These are phyloP conservation scores for Lepidurus apus DNA, from an alignment of 1,140 invertebrate genomes.

Conservation along the genomic window DNA sequence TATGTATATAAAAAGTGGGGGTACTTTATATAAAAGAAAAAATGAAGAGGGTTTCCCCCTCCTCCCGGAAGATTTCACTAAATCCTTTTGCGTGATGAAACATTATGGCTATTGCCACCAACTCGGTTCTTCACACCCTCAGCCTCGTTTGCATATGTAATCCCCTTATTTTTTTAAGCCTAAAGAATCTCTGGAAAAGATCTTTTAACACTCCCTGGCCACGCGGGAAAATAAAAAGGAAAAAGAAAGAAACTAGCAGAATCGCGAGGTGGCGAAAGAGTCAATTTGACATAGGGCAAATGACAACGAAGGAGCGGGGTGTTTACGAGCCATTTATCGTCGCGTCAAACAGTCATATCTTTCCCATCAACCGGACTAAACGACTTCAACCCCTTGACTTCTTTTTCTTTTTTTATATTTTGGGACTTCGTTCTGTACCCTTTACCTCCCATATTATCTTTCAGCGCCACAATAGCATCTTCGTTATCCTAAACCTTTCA, in stretches of 20 bases:
- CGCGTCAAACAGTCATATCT: slow-evolving; percentile 15
- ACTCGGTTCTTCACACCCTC: background rate
- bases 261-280: background rate
- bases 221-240: background rate
- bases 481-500: background rate
- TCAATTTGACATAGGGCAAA: slow-evolving; percentile 5
- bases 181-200: too few species aligned
- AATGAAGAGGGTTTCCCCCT: background rate
- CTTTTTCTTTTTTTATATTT: background rate
- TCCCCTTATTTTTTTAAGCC: background rate
- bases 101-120: background rate
- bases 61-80: background rate
- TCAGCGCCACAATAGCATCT: too few species aligned
- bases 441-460: too few species aligned
- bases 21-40: background rate
- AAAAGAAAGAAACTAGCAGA: background rate
- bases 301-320: slow-evolving; percentile 3
- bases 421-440: background rate
- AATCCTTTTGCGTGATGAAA: background rate
- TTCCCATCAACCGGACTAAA: background rate
- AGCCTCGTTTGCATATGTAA: background rate
- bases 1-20: background rate
- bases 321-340: slow-evolving; percentile 19
- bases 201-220: too few species aligned
- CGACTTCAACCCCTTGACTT: background rate